A percentile compares a stretch with the other conserved stretches of the same genome.
phyloP scores from a whole-genome alignment of 2,888 invertebrate genomes.

The Mamestra brassicae region DNA sequence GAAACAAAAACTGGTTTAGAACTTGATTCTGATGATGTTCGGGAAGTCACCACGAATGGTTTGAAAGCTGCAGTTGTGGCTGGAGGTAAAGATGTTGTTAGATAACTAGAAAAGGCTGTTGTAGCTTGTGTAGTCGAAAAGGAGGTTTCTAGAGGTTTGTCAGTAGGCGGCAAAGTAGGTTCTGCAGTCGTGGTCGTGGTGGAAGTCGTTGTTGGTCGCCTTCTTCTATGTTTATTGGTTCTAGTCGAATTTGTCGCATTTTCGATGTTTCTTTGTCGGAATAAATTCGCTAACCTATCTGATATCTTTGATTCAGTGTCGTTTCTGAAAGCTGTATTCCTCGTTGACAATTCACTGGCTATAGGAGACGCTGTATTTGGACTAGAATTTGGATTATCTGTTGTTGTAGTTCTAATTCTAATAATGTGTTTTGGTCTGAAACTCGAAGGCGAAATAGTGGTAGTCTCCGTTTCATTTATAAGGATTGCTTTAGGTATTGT shows the following conservation, averaged over 20 bases:
- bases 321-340: slow-evolving; percentile 69
- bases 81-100: slow-evolving; percentile 63
- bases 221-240: slow-evolving; percentile 81
- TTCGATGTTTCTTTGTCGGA: slow-evolving; percentile 76
- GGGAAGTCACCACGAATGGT: slow-evolving; percentile 84
- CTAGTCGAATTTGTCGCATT: slow-evolving; percentile 76
- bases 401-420: slow-evolving; percentile 85
- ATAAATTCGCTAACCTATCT: slow-evolving; percentile 78
- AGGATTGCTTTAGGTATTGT: slow-evolving; percentile 70
- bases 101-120: slow-evolving; percentile 59
- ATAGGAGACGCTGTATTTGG: slow-evolving; percentile 78
- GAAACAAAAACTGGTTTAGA: slow-evolving; percentile 75
- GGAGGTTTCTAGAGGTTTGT: slow-evolving; percentile 39
- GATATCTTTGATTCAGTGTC: slow-evolving; percentile 76
- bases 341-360: slow-evolving; percentile 76
- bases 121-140: slow-evolving; percentile 60
- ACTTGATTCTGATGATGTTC: slow-evolving; percentile 85
- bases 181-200: slow-evolving; percentile 73
- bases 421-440: slow-evolving; percentile 81
- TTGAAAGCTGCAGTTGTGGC: slow-evolving; percentile 74
- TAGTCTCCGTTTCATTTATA: slow-evolving; percentile 77
- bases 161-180: slow-evolving; percentile 45
- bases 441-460: slow-evolving; percentile 65
- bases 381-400: slow-evolving; percentile 76
- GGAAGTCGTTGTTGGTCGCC: slow-evolving; percentile 87